These are phyloP conservation scores for Sitobion miscanthi DNA, from an alignment of 1,140 invertebrate genomes.

Conservation along the genomic window DNA sequence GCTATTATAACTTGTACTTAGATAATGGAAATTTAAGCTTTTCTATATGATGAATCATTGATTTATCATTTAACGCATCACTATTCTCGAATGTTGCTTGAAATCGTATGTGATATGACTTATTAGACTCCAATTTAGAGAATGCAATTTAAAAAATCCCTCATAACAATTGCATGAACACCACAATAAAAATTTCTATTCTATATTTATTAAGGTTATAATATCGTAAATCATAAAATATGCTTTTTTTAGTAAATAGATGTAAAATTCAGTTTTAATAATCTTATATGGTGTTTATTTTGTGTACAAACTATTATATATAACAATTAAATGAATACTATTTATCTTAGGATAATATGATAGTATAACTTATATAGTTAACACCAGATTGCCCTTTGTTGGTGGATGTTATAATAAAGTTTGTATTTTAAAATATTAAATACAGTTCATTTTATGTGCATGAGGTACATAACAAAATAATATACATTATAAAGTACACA, in stretches of 20 bases:
- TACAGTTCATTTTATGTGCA: neutral
- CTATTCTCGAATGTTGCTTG: neutral
- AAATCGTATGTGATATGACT: neutral
- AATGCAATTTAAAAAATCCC: neutral
- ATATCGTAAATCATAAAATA: neutral
- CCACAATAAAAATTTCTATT: neutral
- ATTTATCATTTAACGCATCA: neutral
- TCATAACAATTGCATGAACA: neutral
- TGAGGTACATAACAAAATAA: neutral
- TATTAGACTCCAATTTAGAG: neutral
- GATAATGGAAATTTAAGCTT: neutral
- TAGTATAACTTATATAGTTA: neutral
- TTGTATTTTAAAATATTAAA: constrained; percentile 9
- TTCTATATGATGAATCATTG: neutral
- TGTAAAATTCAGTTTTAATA: neutral
- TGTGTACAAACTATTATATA: neutral
- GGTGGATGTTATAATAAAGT: neutral
- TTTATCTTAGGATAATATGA: neutral
- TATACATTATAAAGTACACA: neutral
- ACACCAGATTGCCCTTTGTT: neutral
- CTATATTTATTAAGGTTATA: neutral
- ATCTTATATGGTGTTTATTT: neutral
- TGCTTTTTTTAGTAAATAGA: neutral
- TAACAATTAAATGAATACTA: neutral
- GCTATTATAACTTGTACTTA: neutral